phyloP scores from a whole-genome alignment of 2,113 vertebrate species.

The Myotis brandtii region DNA sequence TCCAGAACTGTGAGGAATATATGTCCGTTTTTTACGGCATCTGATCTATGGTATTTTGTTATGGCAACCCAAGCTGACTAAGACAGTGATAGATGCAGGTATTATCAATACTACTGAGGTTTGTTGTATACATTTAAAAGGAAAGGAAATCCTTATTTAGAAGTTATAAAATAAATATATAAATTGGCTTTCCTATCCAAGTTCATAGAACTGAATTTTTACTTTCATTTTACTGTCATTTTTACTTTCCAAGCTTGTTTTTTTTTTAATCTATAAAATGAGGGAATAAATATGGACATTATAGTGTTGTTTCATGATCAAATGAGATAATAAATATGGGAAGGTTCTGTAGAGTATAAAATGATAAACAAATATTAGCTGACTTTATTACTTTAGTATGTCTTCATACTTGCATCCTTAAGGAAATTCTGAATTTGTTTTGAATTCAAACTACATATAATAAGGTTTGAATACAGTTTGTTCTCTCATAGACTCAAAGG shows the following conservation, averaged over 20 bases:
- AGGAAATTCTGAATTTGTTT: constrained; percentile 31
- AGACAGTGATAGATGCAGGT: background rate
- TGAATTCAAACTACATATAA: background rate
- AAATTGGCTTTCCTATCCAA: constrained; percentile 6
- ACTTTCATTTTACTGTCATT: background rate
- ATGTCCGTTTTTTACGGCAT: background rate
- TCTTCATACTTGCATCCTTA: background rate
- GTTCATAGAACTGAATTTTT: constrained; percentile 1
- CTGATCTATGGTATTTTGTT: background rate
- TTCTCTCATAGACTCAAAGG: background rate
- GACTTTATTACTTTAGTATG: constrained; percentile 61
- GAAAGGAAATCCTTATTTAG: background rate
- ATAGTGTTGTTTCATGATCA: background rate
- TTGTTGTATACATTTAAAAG: background rate
- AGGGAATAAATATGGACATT: background rate
- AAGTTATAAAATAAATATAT: constrained; percentile 34
- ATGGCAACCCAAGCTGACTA: background rate
- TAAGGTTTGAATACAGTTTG: background rate
- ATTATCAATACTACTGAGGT: background rate
- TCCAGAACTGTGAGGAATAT: background rate
- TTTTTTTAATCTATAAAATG: constrained; percentile 3
- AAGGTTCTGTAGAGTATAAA: constrained; percentile 6
- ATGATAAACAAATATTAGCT: background rate
- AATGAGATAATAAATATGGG: background rate
- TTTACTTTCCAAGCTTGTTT: background rate